Base-by-base conservation (phyloP, 2,888 invertebrate genomes). In the Hypercompe scribonia region DNA sequence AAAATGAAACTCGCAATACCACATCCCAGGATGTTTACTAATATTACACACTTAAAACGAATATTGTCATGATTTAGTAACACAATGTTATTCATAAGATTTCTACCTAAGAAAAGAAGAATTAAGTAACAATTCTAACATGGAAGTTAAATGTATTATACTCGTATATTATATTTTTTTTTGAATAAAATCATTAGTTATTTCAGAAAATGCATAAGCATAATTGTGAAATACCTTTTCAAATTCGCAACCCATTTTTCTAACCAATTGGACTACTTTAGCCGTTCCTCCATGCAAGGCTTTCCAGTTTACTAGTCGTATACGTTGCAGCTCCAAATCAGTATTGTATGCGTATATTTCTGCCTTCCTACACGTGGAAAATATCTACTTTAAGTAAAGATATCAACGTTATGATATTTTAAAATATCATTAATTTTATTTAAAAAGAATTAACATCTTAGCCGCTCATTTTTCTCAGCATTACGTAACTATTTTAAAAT, bases 161-260 rank as follows among this genome's bases (percentile, higher is more conserved):
- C n/a, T n/a, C n/a, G n/a, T n/a, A 21, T 21, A 46, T 21, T 21
- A 15, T 21, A 21, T 36, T 36, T 7, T 36, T 36, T 36, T 36
- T 36, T 7, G 8, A 36, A 8, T 36, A 7, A 36, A 36, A 36
- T 7, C 46, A 46, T 46, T 5, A 21, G 46, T 18, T 10, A 21
- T 46, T 21, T 46, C 5, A 21, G 21, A 46, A 21, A 21, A 21
- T 46, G 18, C n/a, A n/a, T 21, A 46, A 46, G 3, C 18, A 61
- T 21, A 61, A 61, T 31, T 31, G 61, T 18, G 28, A 15, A 58
- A 61, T 78, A 95, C 95, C 91, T 92, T 95, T 82, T 95, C 95
- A 73, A 95, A 94, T 77, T 94, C 94, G 0, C 78, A 0, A 50
- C 94, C 95, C 94, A 95, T 95, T 82, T 94, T 95, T 79, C 81